Conservation (phyloP, 2,113 vertebrate species). For the Nettapus auritus region DNA sequence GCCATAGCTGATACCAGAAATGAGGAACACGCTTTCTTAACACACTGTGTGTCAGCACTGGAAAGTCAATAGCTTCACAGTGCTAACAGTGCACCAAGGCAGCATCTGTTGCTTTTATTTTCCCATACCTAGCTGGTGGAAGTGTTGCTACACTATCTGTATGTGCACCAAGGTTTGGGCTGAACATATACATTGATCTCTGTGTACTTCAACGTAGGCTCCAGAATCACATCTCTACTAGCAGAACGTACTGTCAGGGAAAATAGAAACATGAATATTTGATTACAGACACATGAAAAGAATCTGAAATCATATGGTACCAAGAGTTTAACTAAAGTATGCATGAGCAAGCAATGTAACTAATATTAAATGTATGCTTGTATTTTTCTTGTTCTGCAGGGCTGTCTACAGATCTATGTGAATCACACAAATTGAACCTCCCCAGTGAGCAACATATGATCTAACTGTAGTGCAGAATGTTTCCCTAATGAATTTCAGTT, state of each 20-base stretch:
- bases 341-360: not conserved
- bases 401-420: not conserved
- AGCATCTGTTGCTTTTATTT: not conserved
- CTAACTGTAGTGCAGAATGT: not conserved
- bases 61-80: not conserved
- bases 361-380: not conserved
- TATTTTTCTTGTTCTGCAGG: not conserved
- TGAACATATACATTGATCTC: not conserved
- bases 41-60: not conserved
- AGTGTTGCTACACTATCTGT: not conserved
- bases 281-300: not conserved
- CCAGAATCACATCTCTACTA: not conserved
- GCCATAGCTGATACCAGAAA: not conserved
- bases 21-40: not conserved
- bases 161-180: not conserved
- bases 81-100: not conserved
- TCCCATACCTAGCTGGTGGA: not conserved
- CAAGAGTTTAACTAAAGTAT: not conserved
- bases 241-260: not conserved
- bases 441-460: not conserved
- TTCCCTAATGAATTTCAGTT: not conserved
- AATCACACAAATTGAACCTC: not conserved
- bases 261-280: constrained; percentile 4
- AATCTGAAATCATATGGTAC: not conserved
- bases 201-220: not conserved